Base-by-base conservation (phyloP, 2,797 vertebrate genomes). In the Channallabes apus region DNA sequence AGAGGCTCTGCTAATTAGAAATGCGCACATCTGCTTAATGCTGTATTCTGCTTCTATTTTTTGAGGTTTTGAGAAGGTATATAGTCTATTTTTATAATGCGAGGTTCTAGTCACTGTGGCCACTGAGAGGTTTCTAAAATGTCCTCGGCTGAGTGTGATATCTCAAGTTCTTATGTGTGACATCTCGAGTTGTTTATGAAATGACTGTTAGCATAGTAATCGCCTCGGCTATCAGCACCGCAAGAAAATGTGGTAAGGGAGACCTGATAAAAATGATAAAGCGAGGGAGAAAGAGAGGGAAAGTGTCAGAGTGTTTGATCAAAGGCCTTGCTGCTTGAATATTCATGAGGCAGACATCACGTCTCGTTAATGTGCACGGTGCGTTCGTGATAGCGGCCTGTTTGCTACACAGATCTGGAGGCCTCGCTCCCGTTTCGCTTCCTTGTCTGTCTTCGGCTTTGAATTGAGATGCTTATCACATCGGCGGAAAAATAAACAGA, bases 321-420 rank as follows among this genome's bases (percentile, higher is more conserved):
- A 87, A 90, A 87, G 88, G 51, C 5, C 5, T 22, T 59, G 72
- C 76, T 68, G 69, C 72, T 71, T 88, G 84, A 89, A 89, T 88
- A 88, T 88, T 89, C 82, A 88, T 86, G 72, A n/a, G 12, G 67
- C 71, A 86, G 86, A 80, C 84, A 84, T 84, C 80, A 41, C 35
- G 46, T 85, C 86, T 87, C 83, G 81, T 88, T 87, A 87, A 84
- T 67, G 85, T 69, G 51, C 85, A 24, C 24, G 15, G 61, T 3
- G 73, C 24, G 82, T 67, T 58, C 68, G 32, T 22, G 65, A 79
- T 83, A 4, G 73, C 62, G 75, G 61, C 29, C 85, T 84, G 79
- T 87, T 86, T 88, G 58, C 84, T 72, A 46, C 56, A n/a, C 68
- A 77, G 78, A 80, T 84, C 62, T 80, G 84, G 71, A 82, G 56